Conservation (phyloP, 1,140 invertebrate genomes). For the Bombus difficillimus region DNA sequence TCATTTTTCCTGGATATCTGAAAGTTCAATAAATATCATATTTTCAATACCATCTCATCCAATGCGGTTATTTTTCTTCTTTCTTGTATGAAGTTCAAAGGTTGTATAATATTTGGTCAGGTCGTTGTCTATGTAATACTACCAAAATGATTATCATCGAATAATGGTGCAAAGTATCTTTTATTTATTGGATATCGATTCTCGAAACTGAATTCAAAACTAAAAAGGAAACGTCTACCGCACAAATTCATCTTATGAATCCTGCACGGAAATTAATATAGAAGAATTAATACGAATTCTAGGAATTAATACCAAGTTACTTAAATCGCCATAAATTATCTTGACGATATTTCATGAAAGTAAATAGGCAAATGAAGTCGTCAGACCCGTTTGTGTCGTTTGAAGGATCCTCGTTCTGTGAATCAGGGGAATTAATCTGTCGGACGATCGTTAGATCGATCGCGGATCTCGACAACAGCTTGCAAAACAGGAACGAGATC, state of each 20-base stretch:
- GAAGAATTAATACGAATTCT: not conserved
- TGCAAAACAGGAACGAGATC: slow-evolving; percentile 38
- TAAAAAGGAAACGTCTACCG: not conserved
- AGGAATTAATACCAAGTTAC: not conserved
- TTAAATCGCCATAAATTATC: not conserved
- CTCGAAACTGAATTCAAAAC: too few relatives aligned
- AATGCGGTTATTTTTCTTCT: too few relatives aligned
- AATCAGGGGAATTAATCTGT: not conserved
- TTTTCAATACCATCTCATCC: too few relatives aligned
- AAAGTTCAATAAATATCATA: too few relatives aligned
- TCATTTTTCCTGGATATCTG: too few relatives aligned
- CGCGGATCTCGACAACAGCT: not conserved
- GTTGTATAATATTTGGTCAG: too few relatives aligned
- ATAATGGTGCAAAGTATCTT: too few relatives aligned
- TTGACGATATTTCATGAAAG: not conserved
- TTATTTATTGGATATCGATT: too few relatives aligned
- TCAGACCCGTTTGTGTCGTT: not conserved
- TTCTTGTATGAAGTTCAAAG: too few relatives aligned
- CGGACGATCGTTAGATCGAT: slow-evolving; percentile 11
- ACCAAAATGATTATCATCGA: too few relatives aligned
- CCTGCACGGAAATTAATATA: accelerated
- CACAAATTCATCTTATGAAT: not conserved
- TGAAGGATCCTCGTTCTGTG: not conserved
- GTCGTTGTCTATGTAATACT: too few relatives aligned
- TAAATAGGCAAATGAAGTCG: not conserved